phyloP scores from a whole-genome alignment of 2,888 invertebrate genomes.

The Eulithis prunata region DNA sequence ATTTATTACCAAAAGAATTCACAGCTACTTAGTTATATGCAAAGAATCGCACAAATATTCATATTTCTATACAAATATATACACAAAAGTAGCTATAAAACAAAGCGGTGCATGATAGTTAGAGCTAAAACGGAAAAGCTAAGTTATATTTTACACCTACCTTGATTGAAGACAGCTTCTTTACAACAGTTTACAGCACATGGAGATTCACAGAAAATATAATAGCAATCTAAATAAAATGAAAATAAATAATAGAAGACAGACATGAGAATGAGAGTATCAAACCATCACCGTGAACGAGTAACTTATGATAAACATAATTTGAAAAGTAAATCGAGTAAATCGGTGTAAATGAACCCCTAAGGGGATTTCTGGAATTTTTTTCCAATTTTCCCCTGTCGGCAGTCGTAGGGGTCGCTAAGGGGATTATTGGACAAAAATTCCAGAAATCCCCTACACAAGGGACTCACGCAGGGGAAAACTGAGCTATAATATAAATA shows the following conservation, averaged over 20 bases:
- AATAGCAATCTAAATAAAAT: constrained; percentile 33
- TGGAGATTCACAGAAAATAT: constrained; percentile 41
- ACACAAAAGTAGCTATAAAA: constrained; percentile 35
- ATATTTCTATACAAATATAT: constrained; percentile 23
- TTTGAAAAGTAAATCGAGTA: constrained; percentile 17
- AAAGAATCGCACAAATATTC: not conserved
- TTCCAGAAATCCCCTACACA: no score
- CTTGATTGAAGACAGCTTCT: constrained; percentile 67
- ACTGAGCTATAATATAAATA: constrained; percentile 20
- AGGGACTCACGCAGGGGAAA: not conserved
- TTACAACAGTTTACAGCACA: constrained; percentile 47
- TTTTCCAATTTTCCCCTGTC: no score
- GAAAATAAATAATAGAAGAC: constrained; percentile 52
- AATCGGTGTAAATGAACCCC: not conserved
- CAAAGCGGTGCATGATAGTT: constrained; percentile 42
- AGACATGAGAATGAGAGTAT: constrained; percentile 69
- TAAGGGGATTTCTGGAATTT: no score
- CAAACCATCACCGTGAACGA: constrained; percentile 83
- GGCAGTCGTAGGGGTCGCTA: no score
- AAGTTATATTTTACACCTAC: constrained; percentile 65
- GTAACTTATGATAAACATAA: constrained; percentile 51
- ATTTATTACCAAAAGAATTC: not conserved
- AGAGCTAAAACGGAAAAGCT: constrained; percentile 51
- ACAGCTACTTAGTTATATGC: not conserved
- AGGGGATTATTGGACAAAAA: no score